These are phyloP conservation scores for Neocrepidodera transversa DNA, from an alignment of 2,888 invertebrate species.

Conservation along the genomic window DNA sequence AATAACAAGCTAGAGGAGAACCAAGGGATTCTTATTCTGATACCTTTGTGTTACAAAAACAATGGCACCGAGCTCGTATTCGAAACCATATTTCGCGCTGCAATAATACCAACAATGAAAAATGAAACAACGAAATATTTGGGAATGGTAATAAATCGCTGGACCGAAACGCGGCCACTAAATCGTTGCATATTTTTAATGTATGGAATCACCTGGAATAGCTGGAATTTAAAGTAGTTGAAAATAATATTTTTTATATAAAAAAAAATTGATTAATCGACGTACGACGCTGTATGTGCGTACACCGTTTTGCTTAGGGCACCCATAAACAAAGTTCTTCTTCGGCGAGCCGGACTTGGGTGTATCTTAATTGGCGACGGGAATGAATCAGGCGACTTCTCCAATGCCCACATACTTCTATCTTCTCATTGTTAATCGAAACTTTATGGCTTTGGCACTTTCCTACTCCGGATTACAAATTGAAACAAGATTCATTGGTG, in stretches of 20 bases:
- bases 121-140: conserved; percentile 23
- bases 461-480: conserved; percentile 41
- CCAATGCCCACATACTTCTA: conserved; percentile 48
- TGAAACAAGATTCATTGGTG: conserved; percentile 37
- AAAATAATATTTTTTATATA: no score
- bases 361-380: conserved; percentile 54
- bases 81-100: conserved; percentile 15
- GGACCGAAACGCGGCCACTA: background rate
- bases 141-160: conserved; percentile 22
- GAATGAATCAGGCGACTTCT: conserved; percentile 49
- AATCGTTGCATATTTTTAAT: no score
- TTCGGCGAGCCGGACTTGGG: conserved; percentile 48
- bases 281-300: conserved; percentile 2
- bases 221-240: no score
- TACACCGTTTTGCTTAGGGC: conserved; percentile 35
- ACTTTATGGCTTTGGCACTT: conserved; percentile 43
- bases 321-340: conserved; percentile 48
- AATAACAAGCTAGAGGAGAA: conserved; percentile 41
- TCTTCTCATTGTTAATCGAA: conserved; percentile 48
- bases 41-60: conserved; percentile 42
- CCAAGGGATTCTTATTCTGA: conserved; percentile 38
- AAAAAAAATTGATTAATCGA: no score
- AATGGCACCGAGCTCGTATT: conserved; percentile 33
- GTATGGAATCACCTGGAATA: no score
- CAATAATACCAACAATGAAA: conserved; percentile 20